Conservation (phyloP, 2,888 invertebrate species). For the Meghimatium bilineatum region DNA sequence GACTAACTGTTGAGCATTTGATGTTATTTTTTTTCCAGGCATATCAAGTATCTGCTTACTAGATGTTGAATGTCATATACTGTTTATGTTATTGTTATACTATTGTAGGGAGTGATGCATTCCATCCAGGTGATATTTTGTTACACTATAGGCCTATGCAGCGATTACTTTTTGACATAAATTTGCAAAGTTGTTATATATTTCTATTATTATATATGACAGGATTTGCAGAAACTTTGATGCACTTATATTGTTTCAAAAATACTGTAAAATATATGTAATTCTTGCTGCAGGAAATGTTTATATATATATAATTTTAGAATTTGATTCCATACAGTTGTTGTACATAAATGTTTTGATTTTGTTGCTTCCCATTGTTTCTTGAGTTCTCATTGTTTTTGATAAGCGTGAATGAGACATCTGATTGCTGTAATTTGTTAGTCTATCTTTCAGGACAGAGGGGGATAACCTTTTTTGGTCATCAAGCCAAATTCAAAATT, state of each 20-base stretch:
- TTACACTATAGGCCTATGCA: background rate
- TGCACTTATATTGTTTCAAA: background rate
- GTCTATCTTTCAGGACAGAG: too few relatives aligned
- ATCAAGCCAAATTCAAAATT: too few relatives aligned
- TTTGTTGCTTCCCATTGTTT: background rate
- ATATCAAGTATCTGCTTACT: background rate
- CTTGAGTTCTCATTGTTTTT: background rate
- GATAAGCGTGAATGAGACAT: too few relatives aligned
- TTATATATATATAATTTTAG: background rate
- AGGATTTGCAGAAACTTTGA: background rate
- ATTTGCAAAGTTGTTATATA: background rate
- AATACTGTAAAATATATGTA: background rate
- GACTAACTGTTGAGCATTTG: too few relatives aligned
- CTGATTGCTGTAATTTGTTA: too few relatives aligned
- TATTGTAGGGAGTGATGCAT: background rate
- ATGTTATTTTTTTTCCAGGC: too few relatives aligned
- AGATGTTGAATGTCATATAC: background rate
- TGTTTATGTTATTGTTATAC: background rate
- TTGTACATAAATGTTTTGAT: background rate
- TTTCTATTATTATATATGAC: background rate
- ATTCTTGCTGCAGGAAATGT: background rate
- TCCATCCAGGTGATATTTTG: constrained; percentile 8
- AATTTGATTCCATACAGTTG: background rate
- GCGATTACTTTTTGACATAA: background rate
- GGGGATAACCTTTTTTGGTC: too few relatives aligned